Evolutionary conservation across 1,140 invertebrate genomes (phyloP), one percentile per base, ranked within the genome.

Genomic region (Drosophila cardini): DNA sequence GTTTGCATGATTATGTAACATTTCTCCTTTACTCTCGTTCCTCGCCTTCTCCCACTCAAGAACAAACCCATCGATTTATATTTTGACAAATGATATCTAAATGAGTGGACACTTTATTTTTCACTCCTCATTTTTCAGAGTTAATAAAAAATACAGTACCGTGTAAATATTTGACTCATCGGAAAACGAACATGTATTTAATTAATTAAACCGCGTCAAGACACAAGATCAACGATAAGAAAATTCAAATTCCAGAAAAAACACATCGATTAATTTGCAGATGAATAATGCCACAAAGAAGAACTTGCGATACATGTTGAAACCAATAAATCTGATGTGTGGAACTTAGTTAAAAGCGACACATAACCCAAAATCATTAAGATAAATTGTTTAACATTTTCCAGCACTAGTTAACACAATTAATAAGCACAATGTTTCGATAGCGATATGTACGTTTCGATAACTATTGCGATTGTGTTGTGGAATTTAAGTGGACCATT

Each of bases 21-120:
- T 84, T 87, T 87, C 62, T 46, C 62, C 46, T 36, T 16, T 43
- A 57, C 62, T 61, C 57, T 56, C 38, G 62, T 68, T 53, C 52
- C 46, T 42, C 62, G 69, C 48, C 11, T 36, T 52, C 50, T 69
- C 48, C 63, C 16, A 10, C 46, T 65, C 53, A 64, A 34, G 68
- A 67, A 75, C 71, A 64, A 26, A 3, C 21, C 21, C 71, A 73
- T 85, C 83, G 83, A 83, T 87, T 86, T 86, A 89, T 89, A 87
- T 87, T 89, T 87, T 87, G 84, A 87, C 84, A 87, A 87, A 87
- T 87, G 84, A 87, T 84, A 72, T 70, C 75, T 76, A 76, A 89
- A 89, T 87, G 84, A 87, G 80, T 87, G 87, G 84, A 87, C 84
- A 87, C 58, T 80, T 78, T 26, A 26, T 87, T 84, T 64, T 46